Conservation (phyloP, 2,797 vertebrate species). For the Emys orbicularis region DNA sequence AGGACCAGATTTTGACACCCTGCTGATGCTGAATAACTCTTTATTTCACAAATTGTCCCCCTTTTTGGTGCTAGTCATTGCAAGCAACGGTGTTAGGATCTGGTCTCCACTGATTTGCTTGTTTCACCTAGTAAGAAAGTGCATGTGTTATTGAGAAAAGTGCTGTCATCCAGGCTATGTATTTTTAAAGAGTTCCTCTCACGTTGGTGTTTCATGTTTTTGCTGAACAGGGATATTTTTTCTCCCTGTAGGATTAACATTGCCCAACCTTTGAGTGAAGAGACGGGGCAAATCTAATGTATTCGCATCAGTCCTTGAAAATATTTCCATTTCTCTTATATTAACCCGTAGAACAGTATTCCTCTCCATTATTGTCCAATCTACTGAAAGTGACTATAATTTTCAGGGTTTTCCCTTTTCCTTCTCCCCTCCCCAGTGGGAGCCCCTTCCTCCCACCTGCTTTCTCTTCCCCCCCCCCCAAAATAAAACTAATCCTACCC, state of each 20-base stretch:
- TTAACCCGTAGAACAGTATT: too few relatives aligned
- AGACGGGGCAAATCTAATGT: background rate
- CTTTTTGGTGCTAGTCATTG: background rate
- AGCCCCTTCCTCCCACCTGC: background rate
- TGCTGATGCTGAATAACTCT: constrained; percentile 21
- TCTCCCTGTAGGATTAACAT: constrained; percentile 41
- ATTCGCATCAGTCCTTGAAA: background rate
- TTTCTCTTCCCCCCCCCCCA: background rate
- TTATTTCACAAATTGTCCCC: constrained; percentile 34
- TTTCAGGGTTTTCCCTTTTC: constrained; percentile 3
- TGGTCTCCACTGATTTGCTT: background rate
- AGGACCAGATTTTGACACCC: background rate
- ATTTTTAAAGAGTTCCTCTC: constrained; percentile 55
- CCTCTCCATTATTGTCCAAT: background rate
- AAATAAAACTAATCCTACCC: background rate
- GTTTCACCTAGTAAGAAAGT: constrained; percentile 27
- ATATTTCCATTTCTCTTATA: background rate
- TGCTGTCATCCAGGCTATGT: fast-evolving
- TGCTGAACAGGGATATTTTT: background rate
- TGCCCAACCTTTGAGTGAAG: constrained; percentile 18
- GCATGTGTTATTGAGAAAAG: constrained; percentile 33
- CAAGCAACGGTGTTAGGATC: background rate
- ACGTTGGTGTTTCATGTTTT: constrained; percentile 17
- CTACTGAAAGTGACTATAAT: fast-evolving
- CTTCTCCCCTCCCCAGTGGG: background rate